Conservation (phyloP, 2,797 vertebrate genomes). For the Nannoperca australis region DNA sequence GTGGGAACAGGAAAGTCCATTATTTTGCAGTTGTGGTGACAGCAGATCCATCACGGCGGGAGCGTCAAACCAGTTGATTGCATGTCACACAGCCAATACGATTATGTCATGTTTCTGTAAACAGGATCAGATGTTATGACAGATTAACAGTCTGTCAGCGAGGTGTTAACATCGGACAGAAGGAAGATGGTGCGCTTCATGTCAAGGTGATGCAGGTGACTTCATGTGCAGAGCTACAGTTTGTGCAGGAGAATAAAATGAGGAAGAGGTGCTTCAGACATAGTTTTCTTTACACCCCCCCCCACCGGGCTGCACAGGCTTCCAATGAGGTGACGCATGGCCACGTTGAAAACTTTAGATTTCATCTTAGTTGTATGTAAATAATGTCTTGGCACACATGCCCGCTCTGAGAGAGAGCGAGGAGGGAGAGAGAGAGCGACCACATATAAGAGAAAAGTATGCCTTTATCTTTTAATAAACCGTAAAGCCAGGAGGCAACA, state of each 20-base stretch:
- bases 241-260: not conserved
- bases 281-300: constrained; percentile 9
- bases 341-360: constrained; percentile 51
- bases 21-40: constrained; percentile 14
- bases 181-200: constrained; percentile 1
- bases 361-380: constrained; percentile 78
- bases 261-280: not conserved
- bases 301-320: constrained; percentile 4
- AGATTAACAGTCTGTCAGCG: constrained; percentile 30
- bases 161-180: constrained; percentile 49
- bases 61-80: constrained; percentile 51
- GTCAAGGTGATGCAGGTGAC: not conserved
- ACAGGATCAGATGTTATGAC: constrained; percentile 38
- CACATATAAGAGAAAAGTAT: constrained; percentile 87
- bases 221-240: constrained; percentile 1
- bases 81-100: constrained; percentile 23
- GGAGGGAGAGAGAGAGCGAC: constrained; percentile 56
- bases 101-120: constrained; percentile 34
- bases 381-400: constrained; percentile 66
- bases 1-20: constrained; percentile 20
- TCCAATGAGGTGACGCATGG: constrained; percentile 46
- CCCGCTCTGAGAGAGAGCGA: constrained; percentile 45
- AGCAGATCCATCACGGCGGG: constrained; percentile 1
- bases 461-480: constrained; percentile 90
- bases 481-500: constrained; percentile 87